Conservation (phyloP, 2,113 vertebrate species). For the Struthio camelus region DNA sequence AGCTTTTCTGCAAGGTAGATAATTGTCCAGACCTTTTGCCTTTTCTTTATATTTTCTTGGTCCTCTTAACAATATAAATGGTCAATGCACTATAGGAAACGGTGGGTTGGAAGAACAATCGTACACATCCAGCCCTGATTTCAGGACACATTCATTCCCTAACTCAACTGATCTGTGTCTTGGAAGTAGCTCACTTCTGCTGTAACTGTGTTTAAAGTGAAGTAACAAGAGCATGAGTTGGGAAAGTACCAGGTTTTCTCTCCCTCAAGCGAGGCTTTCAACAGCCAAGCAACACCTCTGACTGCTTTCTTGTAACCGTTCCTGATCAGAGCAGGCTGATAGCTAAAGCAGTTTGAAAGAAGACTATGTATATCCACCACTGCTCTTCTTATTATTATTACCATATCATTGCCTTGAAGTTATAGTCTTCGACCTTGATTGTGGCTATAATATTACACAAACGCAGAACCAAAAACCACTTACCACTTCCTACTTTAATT, state of each 20-base stretch:
- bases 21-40: background rate
- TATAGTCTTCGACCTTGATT: background rate
- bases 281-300: background rate
- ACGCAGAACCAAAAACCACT: background rate
- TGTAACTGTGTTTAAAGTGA: background rate
- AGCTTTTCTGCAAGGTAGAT: background rate
- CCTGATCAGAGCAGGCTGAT: background rate
- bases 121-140: accelerated
- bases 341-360: background rate
- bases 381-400: background rate
- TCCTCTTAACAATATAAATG: background rate
- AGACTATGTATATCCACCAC: background rate
- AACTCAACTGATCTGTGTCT: background rate
- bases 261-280: background rate
- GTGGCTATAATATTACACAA: background rate
- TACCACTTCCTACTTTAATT: background rate
- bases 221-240: background rate
- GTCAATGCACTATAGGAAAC: background rate
- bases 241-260: background rate
- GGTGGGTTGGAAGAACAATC: background rate
- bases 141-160: background rate
- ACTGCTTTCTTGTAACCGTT: background rate
- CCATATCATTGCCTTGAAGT: background rate
- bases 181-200: background rate
- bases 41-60: background rate